These are phyloP conservation scores for Lepidochitona cinerea DNA, from an alignment of 2,888 invertebrate species.

Conservation along the genomic window DNA sequence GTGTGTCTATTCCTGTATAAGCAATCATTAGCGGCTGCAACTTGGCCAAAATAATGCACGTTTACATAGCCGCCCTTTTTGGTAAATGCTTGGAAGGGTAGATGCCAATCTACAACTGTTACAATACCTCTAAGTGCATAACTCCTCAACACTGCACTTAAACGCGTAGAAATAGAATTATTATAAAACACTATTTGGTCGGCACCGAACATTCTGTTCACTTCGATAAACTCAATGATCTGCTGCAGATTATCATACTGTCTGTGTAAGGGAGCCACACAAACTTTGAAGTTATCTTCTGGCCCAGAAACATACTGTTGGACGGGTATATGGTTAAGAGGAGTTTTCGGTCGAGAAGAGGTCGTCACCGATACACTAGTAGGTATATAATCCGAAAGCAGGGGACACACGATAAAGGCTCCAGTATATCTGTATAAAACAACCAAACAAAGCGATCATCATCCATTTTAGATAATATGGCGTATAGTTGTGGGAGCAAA, in stretches of 20 bases:
- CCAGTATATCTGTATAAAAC: neutral
- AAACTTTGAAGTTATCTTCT: constrained; percentile 6
- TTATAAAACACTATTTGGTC: constrained; percentile 33
- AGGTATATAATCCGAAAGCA: neutral
- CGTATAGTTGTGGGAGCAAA: no score
- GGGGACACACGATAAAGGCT: neutral
- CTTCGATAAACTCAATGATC: constrained; percentile 34
- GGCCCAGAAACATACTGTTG: no score
- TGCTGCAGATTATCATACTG: constrained; percentile 20
- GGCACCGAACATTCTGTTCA: constrained; percentile 36
- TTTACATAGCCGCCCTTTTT: constrained; percentile 10
- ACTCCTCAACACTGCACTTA: constrained; percentile 9
- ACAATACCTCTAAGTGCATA: neutral
- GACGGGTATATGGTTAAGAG: no score
- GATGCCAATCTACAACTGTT: neutral
- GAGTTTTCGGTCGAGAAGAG: no score
- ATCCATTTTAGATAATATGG: no score
- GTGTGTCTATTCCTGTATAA: constrained; percentile 35
- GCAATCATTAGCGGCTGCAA: constrained; percentile 38
- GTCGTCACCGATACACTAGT: neutral
- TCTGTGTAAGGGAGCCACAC: constrained; percentile 31
- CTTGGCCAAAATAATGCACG: constrained; percentile 39
- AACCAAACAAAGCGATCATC: no score
- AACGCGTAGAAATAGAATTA: constrained; percentile 15
- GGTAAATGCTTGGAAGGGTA: neutral